Evolutionary conservation across 92 coral and sea anemone genomes (phyloP).

Genomic region (Heliopora coerulea): DNA sequence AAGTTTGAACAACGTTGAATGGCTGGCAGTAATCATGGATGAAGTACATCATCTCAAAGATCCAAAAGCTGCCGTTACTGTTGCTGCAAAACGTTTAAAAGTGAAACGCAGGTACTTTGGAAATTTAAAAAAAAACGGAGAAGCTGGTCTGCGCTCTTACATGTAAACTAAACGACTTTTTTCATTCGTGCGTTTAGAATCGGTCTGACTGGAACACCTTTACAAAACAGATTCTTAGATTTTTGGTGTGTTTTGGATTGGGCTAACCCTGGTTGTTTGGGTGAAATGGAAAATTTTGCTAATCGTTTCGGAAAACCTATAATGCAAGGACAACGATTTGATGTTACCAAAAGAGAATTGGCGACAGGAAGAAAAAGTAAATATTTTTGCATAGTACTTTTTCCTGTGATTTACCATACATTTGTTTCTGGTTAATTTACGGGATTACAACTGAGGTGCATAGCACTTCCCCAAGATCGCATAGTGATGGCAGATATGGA

Average conservation of each 20-base stretch:
- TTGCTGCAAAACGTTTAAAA: conserved; percentile 76
- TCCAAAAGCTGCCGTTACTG: conserved; percentile 73
- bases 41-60: conserved; percentile 93
- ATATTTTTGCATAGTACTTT: neutral
- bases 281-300: conserved; percentile 58
- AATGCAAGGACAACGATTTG: conserved; percentile 79
- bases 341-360: conserved; percentile 86
- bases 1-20: conserved; percentile 66
- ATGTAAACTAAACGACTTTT: neutral
- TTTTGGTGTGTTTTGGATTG: conserved; percentile 97
- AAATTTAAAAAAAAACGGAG: neutral
- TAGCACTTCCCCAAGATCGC: too few species aligned
- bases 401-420: neutral
- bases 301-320: conserved; percentile 68
- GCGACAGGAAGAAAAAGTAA: conserved; percentile 87
- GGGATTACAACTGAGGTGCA: too few species aligned
- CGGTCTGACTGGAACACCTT: conserved; percentile 94
- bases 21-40: conserved; percentile 94
- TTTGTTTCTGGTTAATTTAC: too few species aligned
- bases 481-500: too few species aligned
- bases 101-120: conserved; percentile 65
- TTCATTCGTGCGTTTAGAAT: conserved; percentile 42
- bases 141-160: too few species aligned
- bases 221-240: conserved; percentile 80
- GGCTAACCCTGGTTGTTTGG: conserved; percentile 95